These are phyloP conservation scores for Rhyacophila brunnea DNA, from an alignment of 1,140 invertebrate genomes.

Conservation along the genomic window DNA sequence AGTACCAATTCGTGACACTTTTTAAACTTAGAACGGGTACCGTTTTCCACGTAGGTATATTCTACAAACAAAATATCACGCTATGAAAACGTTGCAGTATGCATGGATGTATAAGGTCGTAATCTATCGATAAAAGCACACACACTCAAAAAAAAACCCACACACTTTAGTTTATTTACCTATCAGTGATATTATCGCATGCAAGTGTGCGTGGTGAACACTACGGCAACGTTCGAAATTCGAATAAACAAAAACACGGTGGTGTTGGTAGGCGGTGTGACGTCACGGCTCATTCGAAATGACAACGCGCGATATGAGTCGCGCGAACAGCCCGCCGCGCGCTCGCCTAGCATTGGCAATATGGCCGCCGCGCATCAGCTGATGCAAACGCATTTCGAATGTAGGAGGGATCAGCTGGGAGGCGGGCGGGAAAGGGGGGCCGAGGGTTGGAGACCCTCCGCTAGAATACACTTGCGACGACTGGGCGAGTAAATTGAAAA, in stretches of 20 bases:
- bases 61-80: too few species aligned
- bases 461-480: not conserved
- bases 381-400: not conserved
- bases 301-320: not conserved
- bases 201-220: too few species aligned
- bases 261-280: slow-evolving; percentile 37
- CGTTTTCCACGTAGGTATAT: too few species aligned
- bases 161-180: too few species aligned
- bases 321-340: not conserved
- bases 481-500: not conserved
- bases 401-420: not conserved
- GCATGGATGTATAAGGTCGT: too few species aligned
- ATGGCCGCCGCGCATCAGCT: slow-evolving; percentile 7
- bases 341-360: not conserved
- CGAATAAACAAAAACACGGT: too few species aligned
- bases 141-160: too few species aligned
- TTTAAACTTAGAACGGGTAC: too few species aligned
- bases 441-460: not conserved
- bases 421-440: not conserved
- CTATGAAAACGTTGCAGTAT: too few species aligned
- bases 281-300: not conserved
- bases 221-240: too few species aligned
- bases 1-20: slow-evolving; percentile 15
- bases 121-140: too few species aligned
- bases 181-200: too few species aligned